Percentiles rank a stretch among this genome's conserved stretches.
Conservation (phyloP, 2,888 invertebrate species). For the Calameuta filiformis region DNA sequence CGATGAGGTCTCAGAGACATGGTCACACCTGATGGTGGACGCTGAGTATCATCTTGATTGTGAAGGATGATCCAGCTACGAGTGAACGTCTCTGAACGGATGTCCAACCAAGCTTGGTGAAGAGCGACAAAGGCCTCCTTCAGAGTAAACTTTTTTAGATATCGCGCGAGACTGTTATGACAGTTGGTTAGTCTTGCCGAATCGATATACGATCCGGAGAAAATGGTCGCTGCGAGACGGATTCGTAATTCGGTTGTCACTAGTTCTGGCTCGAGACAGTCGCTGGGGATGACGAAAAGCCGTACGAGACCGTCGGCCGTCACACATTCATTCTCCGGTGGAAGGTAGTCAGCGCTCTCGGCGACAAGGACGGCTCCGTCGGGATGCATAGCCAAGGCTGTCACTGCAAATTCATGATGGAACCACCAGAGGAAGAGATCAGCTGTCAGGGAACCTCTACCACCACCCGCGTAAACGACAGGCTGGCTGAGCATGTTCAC, state of each 20-base stretch:
- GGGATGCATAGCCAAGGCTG: conserved; percentile 65
- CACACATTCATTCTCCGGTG: conserved; percentile 57
- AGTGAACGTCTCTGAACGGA: conserved; percentile 64
- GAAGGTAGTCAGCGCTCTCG: conserved; percentile 61
- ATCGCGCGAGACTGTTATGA: conserved; percentile 27
- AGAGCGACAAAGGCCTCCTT: conserved; percentile 67
- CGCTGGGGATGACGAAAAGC: conserved; percentile 51
- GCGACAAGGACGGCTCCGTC: conserved; percentile 63
- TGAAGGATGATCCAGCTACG: conserved; percentile 56
- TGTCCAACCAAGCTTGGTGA: conserved; percentile 65
- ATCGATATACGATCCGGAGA: conserved; percentile 28
- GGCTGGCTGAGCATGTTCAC: conserved; percentile 68
- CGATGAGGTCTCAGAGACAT: conserved; percentile 22
- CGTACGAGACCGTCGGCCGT: conserved; percentile 61
- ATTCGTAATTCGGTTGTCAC: conserved; percentile 62
- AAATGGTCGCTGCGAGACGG: conserved; percentile 54
- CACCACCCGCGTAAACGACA: conserved; percentile 67
- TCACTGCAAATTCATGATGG: conserved; percentile 66
- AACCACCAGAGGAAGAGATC: conserved; percentile 69
- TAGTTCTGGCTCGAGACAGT: conserved; percentile 46
- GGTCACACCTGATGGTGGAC: conserved; percentile 16
- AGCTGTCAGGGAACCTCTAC: conserved; percentile 62
- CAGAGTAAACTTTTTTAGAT: conserved; percentile 56
- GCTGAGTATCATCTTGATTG: background rate
- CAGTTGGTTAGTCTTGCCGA: background rate